Percentiles rank a stretch among this genome's conserved stretches.
phyloP scores from a whole-genome alignment of 30 jellyfish, hydroid and myxozoan genomes.

The Pelagia noctiluca region DNA sequence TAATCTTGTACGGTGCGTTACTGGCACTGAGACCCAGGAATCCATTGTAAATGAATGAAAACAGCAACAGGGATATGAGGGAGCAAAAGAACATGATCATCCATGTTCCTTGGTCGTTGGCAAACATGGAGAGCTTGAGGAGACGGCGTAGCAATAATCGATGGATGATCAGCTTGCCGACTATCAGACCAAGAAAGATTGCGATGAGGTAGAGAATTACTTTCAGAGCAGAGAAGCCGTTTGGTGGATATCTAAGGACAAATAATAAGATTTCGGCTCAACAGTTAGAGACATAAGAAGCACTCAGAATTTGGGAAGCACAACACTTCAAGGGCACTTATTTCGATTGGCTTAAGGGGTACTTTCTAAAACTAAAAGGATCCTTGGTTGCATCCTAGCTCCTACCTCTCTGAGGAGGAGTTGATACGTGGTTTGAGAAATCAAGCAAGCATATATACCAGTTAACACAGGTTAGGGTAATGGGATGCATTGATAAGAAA shows the following conservation, averaged over 20 bases:
- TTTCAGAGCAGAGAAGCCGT: slow-evolving; percentile 76
- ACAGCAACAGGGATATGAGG: slow-evolving; percentile 57
- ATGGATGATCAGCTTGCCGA: slow-evolving; percentile 83
- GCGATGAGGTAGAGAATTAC: slow-evolving; percentile 80
- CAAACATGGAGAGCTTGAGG: slow-evolving; percentile 82
- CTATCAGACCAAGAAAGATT: slow-evolving; percentile 67
- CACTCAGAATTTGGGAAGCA: too few relatives aligned
- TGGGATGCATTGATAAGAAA: too few relatives aligned
- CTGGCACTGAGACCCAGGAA: slow-evolving; percentile 73
- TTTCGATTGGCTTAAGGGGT: too few relatives aligned
- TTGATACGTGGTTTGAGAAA: too few relatives aligned
- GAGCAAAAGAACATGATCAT: slow-evolving; percentile 79
- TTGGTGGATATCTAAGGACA: slow-evolving; percentile 80
- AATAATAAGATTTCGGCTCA: neutral
- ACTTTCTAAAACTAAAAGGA: too few relatives aligned
- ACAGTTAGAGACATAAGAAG: neutral
- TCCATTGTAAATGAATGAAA: slow-evolving; percentile 84
- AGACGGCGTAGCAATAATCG: slow-evolving; percentile 59
- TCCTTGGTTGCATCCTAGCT: too few relatives aligned
- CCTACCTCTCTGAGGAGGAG: too few relatives aligned
- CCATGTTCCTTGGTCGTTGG: slow-evolving; percentile 93
- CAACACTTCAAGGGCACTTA: too few relatives aligned
- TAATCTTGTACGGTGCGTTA: slow-evolving; percentile 56
- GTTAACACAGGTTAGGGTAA: too few relatives aligned
- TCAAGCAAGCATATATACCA: too few relatives aligned